These are phyloP conservation scores for Hylia prasina DNA, from an alignment of 2,113 vertebrate genomes.

Conservation along the genomic window DNA sequence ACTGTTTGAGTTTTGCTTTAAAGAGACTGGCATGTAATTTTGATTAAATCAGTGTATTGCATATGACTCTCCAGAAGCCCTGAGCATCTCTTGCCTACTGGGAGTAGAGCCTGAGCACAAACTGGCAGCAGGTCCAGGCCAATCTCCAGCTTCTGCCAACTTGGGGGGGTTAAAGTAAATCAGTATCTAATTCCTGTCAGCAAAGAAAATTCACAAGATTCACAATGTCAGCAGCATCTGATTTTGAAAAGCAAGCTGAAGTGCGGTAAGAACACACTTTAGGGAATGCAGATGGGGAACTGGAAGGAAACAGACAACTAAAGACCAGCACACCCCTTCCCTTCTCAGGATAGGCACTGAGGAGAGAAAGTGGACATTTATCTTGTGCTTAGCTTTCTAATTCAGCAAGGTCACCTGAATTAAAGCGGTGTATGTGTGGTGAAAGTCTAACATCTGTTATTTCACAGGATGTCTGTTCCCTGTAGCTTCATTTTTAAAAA, in stretches of 20 bases:
- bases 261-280: background rate
- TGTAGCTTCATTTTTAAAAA: background rate
- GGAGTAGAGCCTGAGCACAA: background rate
- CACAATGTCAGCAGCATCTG: background rate
- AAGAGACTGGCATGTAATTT: background rate
- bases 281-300: background rate
- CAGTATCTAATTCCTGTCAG: background rate
- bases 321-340: background rate
- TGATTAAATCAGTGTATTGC: background rate
- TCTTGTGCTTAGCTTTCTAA: background rate
- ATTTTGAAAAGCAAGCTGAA: background rate
- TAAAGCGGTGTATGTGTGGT: background rate
- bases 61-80: background rate
- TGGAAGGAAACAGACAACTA: background rate
- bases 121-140: background rate
- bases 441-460: background rate
- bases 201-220: background rate
- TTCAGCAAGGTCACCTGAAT: background rate
- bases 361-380: background rate
- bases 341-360: background rate
- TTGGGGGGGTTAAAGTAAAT: background rate
- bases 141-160: background rate
- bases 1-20: background rate
- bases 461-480: background rate
- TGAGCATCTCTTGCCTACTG: background rate